Base-by-base conservation (phyloP, 2,113 vertebrate genomes). In the Microtus pennsylvanicus region DNA sequence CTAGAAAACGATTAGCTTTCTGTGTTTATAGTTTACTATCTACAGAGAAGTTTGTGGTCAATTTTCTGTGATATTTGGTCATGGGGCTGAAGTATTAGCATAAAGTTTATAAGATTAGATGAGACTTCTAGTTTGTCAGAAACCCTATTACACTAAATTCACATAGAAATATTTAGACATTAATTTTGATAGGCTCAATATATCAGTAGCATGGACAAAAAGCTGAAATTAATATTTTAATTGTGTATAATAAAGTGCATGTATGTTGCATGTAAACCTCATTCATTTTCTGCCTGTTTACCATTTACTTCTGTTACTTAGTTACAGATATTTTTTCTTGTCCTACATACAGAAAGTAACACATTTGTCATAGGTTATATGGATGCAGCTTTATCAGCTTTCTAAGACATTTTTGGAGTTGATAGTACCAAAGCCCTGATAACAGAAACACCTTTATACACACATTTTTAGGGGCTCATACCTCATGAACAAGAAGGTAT, bases 211-310 rank as follows among this genome's bases (percentile, higher is more conserved):
- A 50, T 69, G 55, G 52, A 24, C 67, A 88, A 90, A 61, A 35
- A 9, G 3, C 6, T 88, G 22, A 76, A 91, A 69, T 94, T 61
- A 90, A 17, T 96, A 81, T 93, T 87, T 95, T 90, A 94, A 22
- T 35, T 72, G 50, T 69, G 24, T 80, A n/a, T 92, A 89, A 81
- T 38, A 72, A 28, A 38, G 65, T 45, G 19, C 2, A 38, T 80
- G 77, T 55, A 24, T 75, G 4, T 87, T 86, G 42, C 24, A 52
- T 38, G 38, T 91, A 21, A 80, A 61, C 87, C n/a, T 47, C 11
- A n/a, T 28, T 42, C 19, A 47, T 24, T 76, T 13, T 76, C 1
- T 77, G 33, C 38, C 24, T 19, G 13, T 5, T 77, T 17, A 26
- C n/a, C 55, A 88, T 50, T 47, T 33, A 42, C 92, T 52, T 92